Base-by-base conservation (phyloP, 1,140 invertebrate genomes). In the Lycorma delicatula region DNA sequence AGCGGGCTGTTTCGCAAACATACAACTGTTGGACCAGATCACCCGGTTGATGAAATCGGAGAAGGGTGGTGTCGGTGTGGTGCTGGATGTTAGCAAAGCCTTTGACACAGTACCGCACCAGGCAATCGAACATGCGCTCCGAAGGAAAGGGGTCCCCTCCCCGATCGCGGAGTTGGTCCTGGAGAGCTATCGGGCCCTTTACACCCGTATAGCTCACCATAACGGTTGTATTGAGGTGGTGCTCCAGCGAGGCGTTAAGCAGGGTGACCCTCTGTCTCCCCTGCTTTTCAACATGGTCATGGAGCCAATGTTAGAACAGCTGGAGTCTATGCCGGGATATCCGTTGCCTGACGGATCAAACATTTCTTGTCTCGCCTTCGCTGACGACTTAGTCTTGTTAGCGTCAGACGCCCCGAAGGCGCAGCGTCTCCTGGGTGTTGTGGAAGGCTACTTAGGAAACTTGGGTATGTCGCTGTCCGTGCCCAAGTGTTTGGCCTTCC, bases 81-180 rank as follows among this genome's bases (percentile, higher is more conserved):
- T 59, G n/a, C 20, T 70, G 9, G 70, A 70, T 25, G 25, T 66
- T 0, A 46, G 48, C n/a, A 66, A 66, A 22, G 67, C 69, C 0
- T 75, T 75, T 48, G 71, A 73, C 27, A 63, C 68, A 0, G 67
- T 74, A 0, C 56, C 64, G 0, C 68, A 69, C 27, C 11, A 54
- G 0, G 54, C 69, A 1, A 56, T 70, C 0, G 0, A 53, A 1
- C 23, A 50, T 0, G 60, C 60, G 0, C 54, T 74, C 0, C 29
- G 20, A 1, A 26, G 52, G 2, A 22, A 12, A 20, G 31, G 13
- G 60, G 47, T 49, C 23, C 47, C 47, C 51, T n/a, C 28, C 22
- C 12, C 12, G 11, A 53, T 36, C 0, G 36, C 61, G 0, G 0
- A 16, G 1, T 23, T 20, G 16, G 25, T 12, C 22, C 20, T 26